phyloP scores from a whole-genome alignment of 2,888 invertebrate genomes.

The Hanleya hanleyi region DNA sequence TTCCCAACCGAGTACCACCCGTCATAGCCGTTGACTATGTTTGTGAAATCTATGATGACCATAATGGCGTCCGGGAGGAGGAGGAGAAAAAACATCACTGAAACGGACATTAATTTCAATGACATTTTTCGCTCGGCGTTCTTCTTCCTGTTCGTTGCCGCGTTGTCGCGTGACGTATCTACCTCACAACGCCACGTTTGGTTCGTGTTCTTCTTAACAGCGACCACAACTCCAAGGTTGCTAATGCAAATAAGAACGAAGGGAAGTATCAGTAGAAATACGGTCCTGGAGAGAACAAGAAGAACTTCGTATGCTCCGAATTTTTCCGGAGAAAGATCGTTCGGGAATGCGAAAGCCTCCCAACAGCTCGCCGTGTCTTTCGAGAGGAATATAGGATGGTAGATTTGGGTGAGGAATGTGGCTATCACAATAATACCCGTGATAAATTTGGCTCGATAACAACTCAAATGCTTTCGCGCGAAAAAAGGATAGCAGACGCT shows the following conservation, averaged over 20 bases:
- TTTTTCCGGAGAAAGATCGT: background rate
- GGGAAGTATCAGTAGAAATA: background rate
- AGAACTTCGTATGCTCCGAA: background rate
- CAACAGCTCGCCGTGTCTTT: background rate
- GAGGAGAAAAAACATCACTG: background rate
- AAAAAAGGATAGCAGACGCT: background rate
- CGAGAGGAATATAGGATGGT: background rate
- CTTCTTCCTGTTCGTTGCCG: background rate
- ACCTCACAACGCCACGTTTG: background rate
- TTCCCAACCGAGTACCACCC: background rate
- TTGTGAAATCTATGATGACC: background rate
- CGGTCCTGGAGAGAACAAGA: background rate
- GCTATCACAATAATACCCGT: background rate
- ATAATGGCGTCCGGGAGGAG: background rate
- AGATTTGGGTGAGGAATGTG: background rate
- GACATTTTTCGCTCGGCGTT: background rate
- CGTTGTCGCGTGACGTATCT: background rate
- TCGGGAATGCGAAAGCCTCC: background rate
- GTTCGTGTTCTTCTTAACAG: background rate
- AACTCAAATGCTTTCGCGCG: background rate
- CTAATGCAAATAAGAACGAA: background rate
- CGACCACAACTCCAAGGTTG: background rate
- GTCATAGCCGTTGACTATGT: background rate
- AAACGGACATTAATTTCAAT: background rate
- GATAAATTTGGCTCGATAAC: background rate